Conservation (phyloP, 2,797 vertebrate genomes). For the Sebastes steindachneri region DNA sequence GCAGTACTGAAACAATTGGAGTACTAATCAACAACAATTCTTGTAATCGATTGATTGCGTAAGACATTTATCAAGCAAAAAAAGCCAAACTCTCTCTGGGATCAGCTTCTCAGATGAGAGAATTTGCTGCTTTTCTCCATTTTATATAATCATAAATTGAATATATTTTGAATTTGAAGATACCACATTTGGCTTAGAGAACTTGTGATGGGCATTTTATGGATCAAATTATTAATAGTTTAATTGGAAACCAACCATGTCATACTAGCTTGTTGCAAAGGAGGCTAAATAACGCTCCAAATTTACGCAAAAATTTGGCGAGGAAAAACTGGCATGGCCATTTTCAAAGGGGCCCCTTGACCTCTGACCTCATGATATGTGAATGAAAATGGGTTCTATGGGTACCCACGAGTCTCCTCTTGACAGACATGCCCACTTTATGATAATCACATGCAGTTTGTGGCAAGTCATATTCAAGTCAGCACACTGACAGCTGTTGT, state of each 20-base stretch:
- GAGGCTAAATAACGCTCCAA: no score
- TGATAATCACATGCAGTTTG: no score
- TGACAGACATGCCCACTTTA: no score
- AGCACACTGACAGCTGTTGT: no score
- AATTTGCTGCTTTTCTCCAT: background rate
- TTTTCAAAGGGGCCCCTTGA: no score
- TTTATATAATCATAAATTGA: background rate
- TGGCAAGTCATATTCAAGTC: no score
- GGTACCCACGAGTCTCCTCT: no score
- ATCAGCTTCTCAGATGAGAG: background rate
- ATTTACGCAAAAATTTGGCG: no score
- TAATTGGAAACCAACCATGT: background rate
- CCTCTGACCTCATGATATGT: no score
- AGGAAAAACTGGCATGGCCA: no score
- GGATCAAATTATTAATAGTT: background rate
- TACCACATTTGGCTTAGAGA: background rate
- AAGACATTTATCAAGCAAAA: background rate
- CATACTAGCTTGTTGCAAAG: no score
- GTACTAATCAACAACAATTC: background rate
- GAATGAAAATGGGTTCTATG: no score
- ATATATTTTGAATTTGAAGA: background rate
- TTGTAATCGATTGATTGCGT: background rate
- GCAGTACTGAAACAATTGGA: background rate
- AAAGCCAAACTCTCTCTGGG: background rate
- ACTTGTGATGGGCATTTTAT: background rate